phyloP scores from a whole-genome alignment of 2,797 vertebrate genomes.

The Danio aesculapii region DNA sequence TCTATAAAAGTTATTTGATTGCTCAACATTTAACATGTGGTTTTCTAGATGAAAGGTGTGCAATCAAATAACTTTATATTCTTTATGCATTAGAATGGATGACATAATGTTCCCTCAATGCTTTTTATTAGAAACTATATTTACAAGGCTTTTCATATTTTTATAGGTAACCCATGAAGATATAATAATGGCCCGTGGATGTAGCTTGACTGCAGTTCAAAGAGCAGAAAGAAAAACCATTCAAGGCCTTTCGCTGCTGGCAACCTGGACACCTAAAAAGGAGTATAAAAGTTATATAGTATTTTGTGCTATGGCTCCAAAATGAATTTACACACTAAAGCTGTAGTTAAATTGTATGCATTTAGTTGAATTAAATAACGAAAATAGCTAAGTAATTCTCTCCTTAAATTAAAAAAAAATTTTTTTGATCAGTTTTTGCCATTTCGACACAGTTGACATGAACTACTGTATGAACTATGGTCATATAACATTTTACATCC shows the following conservation, averaged over 20 bases:
- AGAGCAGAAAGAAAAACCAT: slow-evolving; percentile 56
- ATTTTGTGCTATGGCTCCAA: not conserved
- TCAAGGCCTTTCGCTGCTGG: slow-evolving; percentile 60
- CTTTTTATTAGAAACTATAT: slow-evolving; percentile 6
- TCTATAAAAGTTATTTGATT: not conserved
- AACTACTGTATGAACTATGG: not conserved
- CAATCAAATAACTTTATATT: not conserved
- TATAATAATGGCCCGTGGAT: slow-evolving; percentile 64
- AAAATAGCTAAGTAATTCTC: not conserved
- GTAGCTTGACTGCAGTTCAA: slow-evolving; percentile 52
- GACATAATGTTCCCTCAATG: slow-evolving; percentile 32
- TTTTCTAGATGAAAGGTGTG: not conserved
- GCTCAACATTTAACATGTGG: not conserved
- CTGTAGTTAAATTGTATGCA: not conserved
- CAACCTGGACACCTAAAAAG: slow-evolving; percentile 64
- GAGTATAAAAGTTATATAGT: slow-evolving; percentile 59
- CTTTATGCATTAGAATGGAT: not conserved
- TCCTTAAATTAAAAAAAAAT: not conserved
- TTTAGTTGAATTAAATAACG: not conserved
- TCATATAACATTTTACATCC: not conserved
- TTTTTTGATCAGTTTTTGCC: too few relatives aligned
- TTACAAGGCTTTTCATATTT: slow-evolving; percentile 11
- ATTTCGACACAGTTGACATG: not conserved
- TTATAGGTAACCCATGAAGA: slow-evolving; percentile 62
- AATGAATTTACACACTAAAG: not conserved